Conservation (phyloP, 2,797 vertebrate species). For the Cygnus olor region DNA sequence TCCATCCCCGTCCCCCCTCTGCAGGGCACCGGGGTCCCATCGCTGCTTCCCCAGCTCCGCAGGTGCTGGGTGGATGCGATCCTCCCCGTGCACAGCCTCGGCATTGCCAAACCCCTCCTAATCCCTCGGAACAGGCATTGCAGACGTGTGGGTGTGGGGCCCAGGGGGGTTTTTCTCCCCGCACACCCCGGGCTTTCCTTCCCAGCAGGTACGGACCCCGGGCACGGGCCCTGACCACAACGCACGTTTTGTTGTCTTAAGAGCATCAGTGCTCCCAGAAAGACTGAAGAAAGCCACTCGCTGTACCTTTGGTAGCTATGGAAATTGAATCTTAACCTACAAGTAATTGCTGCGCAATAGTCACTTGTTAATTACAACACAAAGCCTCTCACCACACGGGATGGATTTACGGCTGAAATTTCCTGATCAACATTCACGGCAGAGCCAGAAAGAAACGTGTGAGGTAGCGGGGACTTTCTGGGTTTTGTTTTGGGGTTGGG, state of each 20-base stretch:
- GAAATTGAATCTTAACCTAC: neutral
- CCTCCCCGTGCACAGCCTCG: neutral
- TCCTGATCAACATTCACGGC: neutral
- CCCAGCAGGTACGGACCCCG: neutral
- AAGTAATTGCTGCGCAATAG: neutral
- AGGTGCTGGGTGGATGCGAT: neutral
- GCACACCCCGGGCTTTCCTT: neutral
- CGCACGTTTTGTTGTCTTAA: neutral
- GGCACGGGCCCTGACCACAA: no score
- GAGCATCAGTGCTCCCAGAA: neutral
- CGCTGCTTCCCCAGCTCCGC: accelerated
- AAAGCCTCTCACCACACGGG: neutral
- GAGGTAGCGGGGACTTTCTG: neutral
- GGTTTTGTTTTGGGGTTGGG: neutral
- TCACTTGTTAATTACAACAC: conserved; percentile 1
- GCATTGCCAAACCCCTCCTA: neutral
- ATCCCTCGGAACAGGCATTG: neutral
- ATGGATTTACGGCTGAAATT: conserved; percentile 41
- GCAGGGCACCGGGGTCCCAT: accelerated
- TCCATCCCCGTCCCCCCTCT: neutral
- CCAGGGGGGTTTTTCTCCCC: neutral
- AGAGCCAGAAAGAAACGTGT: neutral
- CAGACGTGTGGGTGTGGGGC: neutral
- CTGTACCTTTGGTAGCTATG: neutral
- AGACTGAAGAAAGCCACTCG: accelerated